Percentiles rank a stretch among this genome's conserved stretches.
Conservation (phyloP, 2,797 vertebrate species). For the Sarcophilus harrisii region DNA sequence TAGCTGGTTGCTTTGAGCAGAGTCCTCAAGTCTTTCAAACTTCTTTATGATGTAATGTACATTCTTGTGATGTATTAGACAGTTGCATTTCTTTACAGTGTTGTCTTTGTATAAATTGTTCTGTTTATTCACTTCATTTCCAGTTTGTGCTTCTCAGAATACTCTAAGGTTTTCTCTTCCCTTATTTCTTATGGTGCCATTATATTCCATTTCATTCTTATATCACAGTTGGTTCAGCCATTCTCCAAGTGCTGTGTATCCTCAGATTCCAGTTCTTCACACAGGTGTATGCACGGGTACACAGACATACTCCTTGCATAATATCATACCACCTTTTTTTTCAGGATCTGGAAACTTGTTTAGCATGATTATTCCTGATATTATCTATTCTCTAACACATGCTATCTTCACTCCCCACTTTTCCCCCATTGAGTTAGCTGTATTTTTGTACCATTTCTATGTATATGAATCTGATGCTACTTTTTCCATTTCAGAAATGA, state of each 20-base stretch:
- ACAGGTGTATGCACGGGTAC: fast-evolving
- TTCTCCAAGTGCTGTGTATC: background rate
- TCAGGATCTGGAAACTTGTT: background rate
- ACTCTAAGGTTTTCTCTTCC: background rate
- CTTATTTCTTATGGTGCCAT: background rate
- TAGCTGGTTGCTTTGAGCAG: background rate
- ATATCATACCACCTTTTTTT: background rate
- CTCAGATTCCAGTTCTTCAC: background rate
- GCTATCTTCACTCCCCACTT: background rate
- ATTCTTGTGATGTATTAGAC: background rate
- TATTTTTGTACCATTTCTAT: background rate
- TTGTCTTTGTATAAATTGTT: background rate
- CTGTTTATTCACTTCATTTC: background rate
- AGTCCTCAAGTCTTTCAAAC: background rate
- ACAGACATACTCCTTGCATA: background rate
- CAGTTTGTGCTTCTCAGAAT: background rate
- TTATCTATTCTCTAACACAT: background rate
- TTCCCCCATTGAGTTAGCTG: background rate
- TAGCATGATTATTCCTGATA: background rate
- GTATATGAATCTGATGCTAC: background rate
- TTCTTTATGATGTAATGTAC: background rate
- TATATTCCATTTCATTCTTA: background rate
- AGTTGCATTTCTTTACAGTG: background rate
- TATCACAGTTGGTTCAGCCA: background rate
- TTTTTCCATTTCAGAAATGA: background rate